Conservation (phyloP, 2,113 vertebrate species). For the Pycnonotus jocosus region DNA sequence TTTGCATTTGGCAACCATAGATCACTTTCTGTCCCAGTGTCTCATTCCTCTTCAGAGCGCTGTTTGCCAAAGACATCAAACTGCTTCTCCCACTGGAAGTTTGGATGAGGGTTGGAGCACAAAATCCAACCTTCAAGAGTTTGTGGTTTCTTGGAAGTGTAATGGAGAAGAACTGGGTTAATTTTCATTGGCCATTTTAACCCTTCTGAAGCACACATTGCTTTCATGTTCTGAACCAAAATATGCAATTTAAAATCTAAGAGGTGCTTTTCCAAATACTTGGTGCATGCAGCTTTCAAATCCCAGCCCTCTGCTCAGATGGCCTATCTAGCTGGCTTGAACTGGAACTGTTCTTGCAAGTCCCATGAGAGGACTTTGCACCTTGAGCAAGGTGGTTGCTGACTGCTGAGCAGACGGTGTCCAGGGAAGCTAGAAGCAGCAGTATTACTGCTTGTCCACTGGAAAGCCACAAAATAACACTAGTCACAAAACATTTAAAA, state of each 20-base stretch:
- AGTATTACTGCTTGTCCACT: not conserved
- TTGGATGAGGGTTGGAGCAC: not conserved
- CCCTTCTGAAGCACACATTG: conserved; percentile 34
- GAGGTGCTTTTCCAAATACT: conserved; percentile 63
- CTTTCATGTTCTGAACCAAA: conserved; percentile 60
- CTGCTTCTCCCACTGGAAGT: not conserved
- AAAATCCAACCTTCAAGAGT: not conserved
- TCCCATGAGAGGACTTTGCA: not conserved
- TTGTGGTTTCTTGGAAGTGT: not conserved
- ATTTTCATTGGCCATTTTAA: conserved; percentile 23
- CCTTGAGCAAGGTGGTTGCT: not conserved
- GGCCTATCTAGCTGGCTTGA: not conserved
- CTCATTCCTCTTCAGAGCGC: conserved; percentile 51
- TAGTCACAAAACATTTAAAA: conserved; percentile 53
- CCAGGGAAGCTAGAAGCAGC: not conserved
- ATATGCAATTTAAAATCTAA: conserved; percentile 61
- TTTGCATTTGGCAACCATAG: conserved; percentile 66
- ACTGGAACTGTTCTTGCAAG: not conserved
- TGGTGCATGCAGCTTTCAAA: conserved; percentile 54
- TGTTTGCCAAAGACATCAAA: conserved; percentile 71
- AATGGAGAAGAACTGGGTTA: not conserved
- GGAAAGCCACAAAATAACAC: conserved; percentile 47
- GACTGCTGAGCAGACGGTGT: not conserved
- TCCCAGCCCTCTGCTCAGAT: not conserved
- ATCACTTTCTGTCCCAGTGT: conserved; percentile 65